Base-by-base conservation (phyloP, 2,113 vertebrate species). In the Prinia subflava region DNA sequence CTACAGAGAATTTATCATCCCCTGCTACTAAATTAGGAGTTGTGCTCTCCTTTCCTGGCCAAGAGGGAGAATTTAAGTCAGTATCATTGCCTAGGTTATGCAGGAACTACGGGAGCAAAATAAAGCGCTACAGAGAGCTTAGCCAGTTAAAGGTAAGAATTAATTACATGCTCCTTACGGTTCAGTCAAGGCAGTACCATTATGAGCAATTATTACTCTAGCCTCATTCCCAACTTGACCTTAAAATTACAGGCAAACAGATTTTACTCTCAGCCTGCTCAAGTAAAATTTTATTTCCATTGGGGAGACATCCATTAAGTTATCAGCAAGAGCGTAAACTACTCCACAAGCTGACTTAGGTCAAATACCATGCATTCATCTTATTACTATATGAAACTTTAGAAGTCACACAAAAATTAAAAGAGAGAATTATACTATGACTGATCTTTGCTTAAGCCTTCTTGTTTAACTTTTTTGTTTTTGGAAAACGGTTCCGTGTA, bases 91-190 rank as follows among this genome's bases (percentile, higher is more conserved):
- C 44, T 33, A 75, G 39, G 44, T 89, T 39, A 89, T 30, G 47
- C 30, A 75, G 56, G 11, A 92, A 86, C 37, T 60, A 22, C 23
- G 57, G 41, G 20, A 88, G 59, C 46, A 67, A 47, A 83, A 41
- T 33, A 57, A 83, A 74, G 50, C 5, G 2, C 59, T 69, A 77
- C 30, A 77, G 47, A 94, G 24, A 78, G 82, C 39, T 81, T 52
- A 90, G 7, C 33, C 60, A 90, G 83, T 87, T 94, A 93, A 81
- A 81, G 60, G 47, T 41, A 92, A 92, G 42, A 92, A 92, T 75
- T 95, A 94, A 93, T 90, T 89, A 89, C 53, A 90, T 6, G 47
- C 60, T 55, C 15, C 71, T 88, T 63, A 74, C 3, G 4, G 39
- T 93, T 68, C 47, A 64, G 67, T 63, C 76, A 52, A 78, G 64